A percentile compares a stretch with the other conserved stretches of the same genome.
Evolutionary conservation across 2,113 vertebrate genomes (phyloP).

Genomic region (Paraplagusia blochii): DNA sequence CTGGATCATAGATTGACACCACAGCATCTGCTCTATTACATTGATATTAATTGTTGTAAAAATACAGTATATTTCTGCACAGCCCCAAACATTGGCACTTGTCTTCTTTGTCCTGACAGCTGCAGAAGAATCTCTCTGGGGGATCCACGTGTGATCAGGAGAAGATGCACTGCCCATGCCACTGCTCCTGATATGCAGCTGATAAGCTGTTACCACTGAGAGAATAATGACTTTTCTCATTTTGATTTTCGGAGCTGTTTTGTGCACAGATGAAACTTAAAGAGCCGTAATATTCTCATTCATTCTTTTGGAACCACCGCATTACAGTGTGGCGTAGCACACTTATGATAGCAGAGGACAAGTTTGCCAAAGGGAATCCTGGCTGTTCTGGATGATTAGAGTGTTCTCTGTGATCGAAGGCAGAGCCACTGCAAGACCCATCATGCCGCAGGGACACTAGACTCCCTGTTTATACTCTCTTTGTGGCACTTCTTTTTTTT

Average conservation of each 20-base stretch:
- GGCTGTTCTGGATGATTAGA: constrained; percentile 53
- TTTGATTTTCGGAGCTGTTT: constrained; percentile 51
- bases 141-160: constrained; percentile 36
- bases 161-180: constrained; percentile 27
- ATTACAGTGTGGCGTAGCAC: constrained; percentile 19
- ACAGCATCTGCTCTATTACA: too few species aligned
- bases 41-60: too few species aligned
- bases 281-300: constrained; percentile 29
- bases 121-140: constrained; percentile 47
- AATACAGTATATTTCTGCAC: neutral
- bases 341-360: constrained; percentile 42
- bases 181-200: constrained; percentile 23
- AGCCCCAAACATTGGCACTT: neutral
- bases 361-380: constrained; percentile 42
- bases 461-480: constrained; percentile 63
- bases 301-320: constrained; percentile 24
- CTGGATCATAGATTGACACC: too few species aligned
- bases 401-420: constrained; percentile 40
- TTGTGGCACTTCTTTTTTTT: constrained; percentile 44
- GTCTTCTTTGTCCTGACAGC: constrained; percentile 30
- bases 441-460: constrained; percentile 68
- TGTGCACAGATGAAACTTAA: constrained; percentile 38
- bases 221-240: constrained; percentile 59
- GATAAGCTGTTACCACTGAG: constrained; percentile 18
- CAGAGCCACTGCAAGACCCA: constrained; percentile 37